Base-by-base conservation (phyloP, 1,140 invertebrate genomes). In the Scaptomyza hsui region DNA sequence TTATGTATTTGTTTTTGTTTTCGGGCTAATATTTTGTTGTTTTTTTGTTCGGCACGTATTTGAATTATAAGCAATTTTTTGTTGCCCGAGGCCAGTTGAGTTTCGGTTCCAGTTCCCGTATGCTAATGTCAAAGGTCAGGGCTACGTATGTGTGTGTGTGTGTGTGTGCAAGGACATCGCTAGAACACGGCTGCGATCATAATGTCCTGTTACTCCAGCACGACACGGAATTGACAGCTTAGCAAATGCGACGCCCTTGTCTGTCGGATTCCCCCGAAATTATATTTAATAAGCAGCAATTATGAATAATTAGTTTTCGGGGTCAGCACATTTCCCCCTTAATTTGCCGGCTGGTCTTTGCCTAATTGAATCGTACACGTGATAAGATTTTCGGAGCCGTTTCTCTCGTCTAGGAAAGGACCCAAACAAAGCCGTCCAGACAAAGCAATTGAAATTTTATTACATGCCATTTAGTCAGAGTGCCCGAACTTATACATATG, bases 41-140 rank as follows among this genome's bases (percentile, higher is more conserved):
- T 63, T 62, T 70, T 49, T 64, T 39, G 63, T 56, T 57, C n/a
- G 68, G 52, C 68, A 57, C 61, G 57, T 77, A 71, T 86, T 86
- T 69, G 74, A 88, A 78, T 86, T 78, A 86, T 88, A 86, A 86
- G 80, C 78, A 88, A 86, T 88, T 88, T 88, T 88, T 88, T 69
- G 74, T 62, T 81, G 60, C 67, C 41, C 82, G 67, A 82, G 82
- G 78, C 71, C 75, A 75, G 62, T 55, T 49, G 7, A 32, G 55
- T 52, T 61, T 64, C 41, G 18, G 41, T 68, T 60, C 10, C 47
- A 35, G 61, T 47, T 65, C 61, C 68, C 61, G 53, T 64, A 45
- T 16, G 44, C 78, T 81, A 88, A 86, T 88, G 82, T 57, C 82
- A 88, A 71, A 80, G 82, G 82, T 86, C 82, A 88, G 75, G 82